phyloP scores from a whole-genome alignment of 2,888 invertebrate genomes.

The Eupithecia subfuscata region DNA sequence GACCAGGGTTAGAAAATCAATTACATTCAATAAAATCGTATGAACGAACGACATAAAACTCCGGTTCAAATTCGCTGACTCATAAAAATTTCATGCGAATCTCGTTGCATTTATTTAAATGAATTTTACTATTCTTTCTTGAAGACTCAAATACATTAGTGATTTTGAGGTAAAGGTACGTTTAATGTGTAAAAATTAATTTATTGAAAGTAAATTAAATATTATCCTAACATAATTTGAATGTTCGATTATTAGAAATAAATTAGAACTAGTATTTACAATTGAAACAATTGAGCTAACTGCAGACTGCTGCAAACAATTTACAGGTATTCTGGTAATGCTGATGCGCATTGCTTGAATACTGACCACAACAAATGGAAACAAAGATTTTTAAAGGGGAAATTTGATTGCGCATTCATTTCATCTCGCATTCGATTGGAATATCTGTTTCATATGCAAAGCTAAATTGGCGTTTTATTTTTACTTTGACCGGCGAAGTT shows the following conservation, averaged over 20 bases:
- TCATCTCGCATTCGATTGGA: constrained; percentile 24
- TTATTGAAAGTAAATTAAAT: no score
- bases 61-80: neutral
- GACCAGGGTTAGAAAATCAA: no score
- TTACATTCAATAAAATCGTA: neutral
- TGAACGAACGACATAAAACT: neutral
- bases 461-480: constrained; percentile 30
- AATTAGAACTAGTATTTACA: neutral
- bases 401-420: neutral
- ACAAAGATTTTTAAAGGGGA: neutral
- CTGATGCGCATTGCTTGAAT: neutral
- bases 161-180: no score
- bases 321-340: no score
- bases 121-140: neutral
- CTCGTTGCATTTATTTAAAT: neutral
- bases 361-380: neutral
- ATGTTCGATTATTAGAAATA: no score
- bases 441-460: constrained; percentile 35
- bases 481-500: no score
- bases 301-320: no score
- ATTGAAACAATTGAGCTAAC: neutral
- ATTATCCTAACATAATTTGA: no score
- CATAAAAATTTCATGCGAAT: neutral
- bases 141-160: no score
- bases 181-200: no score